Evolutionary conservation across 1,140 invertebrate genomes (phyloP), one percentile per base, ranked within the genome.

Genomic region (Halyomorpha halys): DNA sequence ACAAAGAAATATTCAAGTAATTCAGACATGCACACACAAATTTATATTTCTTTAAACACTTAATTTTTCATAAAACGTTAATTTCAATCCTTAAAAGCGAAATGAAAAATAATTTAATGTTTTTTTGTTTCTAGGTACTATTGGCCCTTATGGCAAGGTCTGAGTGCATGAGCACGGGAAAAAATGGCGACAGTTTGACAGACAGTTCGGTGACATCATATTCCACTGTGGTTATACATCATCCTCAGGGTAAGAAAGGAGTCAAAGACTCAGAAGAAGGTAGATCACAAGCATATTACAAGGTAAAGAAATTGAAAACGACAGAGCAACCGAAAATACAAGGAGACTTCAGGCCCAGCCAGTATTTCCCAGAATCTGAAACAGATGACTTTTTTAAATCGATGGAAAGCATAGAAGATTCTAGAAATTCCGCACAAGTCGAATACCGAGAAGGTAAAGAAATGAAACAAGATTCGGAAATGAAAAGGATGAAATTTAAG

Each of bases 171-270:
- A 13, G 34, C 34, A 39, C 34, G 1, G 34, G 34, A 13, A 39
- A 39, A 39, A 39, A 34, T 16, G 25, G 47, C 21, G 64, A 65
- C 30, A 61, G 61, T 15, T n/a, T 53, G 6, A 49, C 64, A 1
- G 64, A 65, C n/a, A 65, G 64, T n/a, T 47, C 53, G 25, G 64
- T 65, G 13, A 61, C 60, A n/a, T 62, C 59, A 5, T 65, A 62
- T 25, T 60, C 53, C 8, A 61, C 45, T 15, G 51, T 65, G 13
- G 51, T 65, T 30, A 65, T 65, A n/a, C 64, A 65, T 30, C 59
- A 65, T 30, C n/a, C 60, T 3, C 53, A 19, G 23, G 23, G 23
- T 1, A 56, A 56, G 6, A 56, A 56, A 25, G 6, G 2, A 3
- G 14, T 15, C 1, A 56, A 56, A 56, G 53, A 56, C 4, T 19